Base-by-base conservation (phyloP, 2,888 invertebrate species). In the Horisme vitalbata region DNA sequence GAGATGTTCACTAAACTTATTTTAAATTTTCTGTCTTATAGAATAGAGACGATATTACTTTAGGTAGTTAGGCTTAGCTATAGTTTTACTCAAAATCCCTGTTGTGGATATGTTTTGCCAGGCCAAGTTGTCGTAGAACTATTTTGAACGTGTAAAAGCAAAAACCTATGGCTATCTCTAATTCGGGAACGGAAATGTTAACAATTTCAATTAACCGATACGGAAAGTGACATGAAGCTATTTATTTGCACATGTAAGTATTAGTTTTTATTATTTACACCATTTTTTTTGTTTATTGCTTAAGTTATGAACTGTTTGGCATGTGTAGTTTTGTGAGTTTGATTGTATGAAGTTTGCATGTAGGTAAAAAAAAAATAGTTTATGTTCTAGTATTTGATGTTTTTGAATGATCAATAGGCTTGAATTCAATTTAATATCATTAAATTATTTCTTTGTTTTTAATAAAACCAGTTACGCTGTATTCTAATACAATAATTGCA, bases 251-350 rank as follows among this genome's bases (percentile, higher is more conserved):
- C 78, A 85, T 73, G 88, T 88, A 84, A 87, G 88, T 88, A 88
- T 84, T 62, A 71, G 66, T 54, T 66, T 65, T 65, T 59, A 58
- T 63, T 62, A 58, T 61, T 69, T 69, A 66, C 71, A 63, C 43
- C 23, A 39, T 41, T 67, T 62, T 65, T 68, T 60, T 67, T 71
- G 72, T 71, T 77, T 76, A 21, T 59, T 55, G 66, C 61, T 43
- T 43, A 57, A 63, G 61, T 72, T 78, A 83, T 86, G 88, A 88
- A 87, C 87, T 88, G 86, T 86, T 79, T 81, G 75, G 85, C 87
- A 89, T 89, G 87, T 74, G 78, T 86, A 84, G 83, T 66, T 45
- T 45, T 57, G 49, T 51, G 52, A 53, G 45, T 44, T 20, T 20
- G 18, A 15, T 10, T 43, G 41, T 43, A 32, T 49, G 56, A 47